These are phyloP conservation scores for Ornithorhynchus anatinus DNA, from an alignment of 2,113 vertebrate genomes.

Conservation along the genomic window DNA sequence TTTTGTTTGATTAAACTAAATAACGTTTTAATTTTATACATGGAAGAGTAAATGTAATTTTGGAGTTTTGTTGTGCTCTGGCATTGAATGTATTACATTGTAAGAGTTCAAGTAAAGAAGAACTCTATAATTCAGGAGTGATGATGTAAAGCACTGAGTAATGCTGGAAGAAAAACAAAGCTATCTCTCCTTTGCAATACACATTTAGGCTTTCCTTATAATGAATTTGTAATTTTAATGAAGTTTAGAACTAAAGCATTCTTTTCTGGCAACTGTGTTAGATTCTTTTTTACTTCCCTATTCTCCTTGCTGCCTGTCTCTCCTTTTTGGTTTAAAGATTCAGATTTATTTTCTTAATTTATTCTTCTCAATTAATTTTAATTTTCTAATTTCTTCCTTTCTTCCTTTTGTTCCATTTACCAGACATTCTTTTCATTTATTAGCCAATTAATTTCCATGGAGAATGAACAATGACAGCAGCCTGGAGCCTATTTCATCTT, in stretches of 20 bases:
- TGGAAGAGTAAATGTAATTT: neutral
- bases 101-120: slow-evolving; percentile 44
- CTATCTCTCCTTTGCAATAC: slow-evolving; percentile 33
- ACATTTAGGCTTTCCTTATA: slow-evolving; percentile 26
- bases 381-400: neutral
- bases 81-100: slow-evolving; percentile 5
- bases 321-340: slow-evolving; percentile 2
- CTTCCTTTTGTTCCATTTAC: neutral
- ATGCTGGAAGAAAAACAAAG: neutral
- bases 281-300: neutral
- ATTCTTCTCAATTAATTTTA: neutral
- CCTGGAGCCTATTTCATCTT: neutral
- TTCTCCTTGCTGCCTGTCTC: neutral
- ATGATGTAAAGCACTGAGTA: slow-evolving; percentile 22
- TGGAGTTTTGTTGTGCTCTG: neutral
- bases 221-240: slow-evolving; percentile 47
- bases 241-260: slow-evolving; percentile 46
- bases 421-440: neutral
- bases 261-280: slow-evolving; percentile 30
- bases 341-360: neutral
- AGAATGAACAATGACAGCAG: neutral
- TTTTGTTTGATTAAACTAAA: slow-evolving; percentile 22
- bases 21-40: slow-evolving; percentile 14
- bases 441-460: neutral
- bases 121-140: slow-evolving; percentile 38